phyloP scores from a whole-genome alignment of 2,888 invertebrate genomes.

The Drosophila peninsularis region DNA sequence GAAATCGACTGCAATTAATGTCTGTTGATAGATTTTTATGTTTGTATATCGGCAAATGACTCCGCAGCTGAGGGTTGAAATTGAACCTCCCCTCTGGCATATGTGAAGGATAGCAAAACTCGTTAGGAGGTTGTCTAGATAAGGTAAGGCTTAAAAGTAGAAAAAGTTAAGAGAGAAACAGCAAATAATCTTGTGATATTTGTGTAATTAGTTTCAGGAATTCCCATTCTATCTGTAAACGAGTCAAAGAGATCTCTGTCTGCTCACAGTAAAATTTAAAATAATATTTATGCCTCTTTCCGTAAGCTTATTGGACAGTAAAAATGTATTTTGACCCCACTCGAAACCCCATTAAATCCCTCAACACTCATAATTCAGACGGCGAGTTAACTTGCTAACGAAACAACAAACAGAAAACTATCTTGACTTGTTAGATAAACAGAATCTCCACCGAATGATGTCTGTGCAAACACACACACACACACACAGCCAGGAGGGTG shows the following conservation, averaged over 20 bases:
- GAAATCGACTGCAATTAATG: constrained; percentile 68
- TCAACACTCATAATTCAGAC: constrained; percentile 53
- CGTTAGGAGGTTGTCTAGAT: constrained; percentile 3
- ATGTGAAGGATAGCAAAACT: constrained; percentile 23
- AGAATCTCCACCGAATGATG: constrained; percentile 38
- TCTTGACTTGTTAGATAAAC: constrained; percentile 38
- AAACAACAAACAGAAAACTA: constrained; percentile 32
- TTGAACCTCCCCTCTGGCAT: constrained; percentile 9
- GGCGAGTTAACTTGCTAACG: constrained; percentile 35
- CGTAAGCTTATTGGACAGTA: background rate
- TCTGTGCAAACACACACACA: constrained; percentile 43
- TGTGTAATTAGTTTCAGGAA: too few relatives aligned
- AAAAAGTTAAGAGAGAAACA: background rate
- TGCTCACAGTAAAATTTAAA: background rate
- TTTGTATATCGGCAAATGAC: constrained; percentile 69
- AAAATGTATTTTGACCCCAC: constrained; percentile 11
- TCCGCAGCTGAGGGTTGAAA: constrained; percentile 53
- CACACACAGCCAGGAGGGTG: constrained; percentile 23
- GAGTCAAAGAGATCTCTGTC: background rate
- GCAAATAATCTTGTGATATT: background rate
- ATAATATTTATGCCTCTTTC: background rate
- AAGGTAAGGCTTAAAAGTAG: background rate
- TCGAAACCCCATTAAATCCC: constrained; percentile 32
- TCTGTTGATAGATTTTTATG: constrained; percentile 79
- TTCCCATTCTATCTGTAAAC: background rate